Percentiles rank a stretch among this genome's conserved stretches.
These are phyloP conservation scores for Propithecus deckenii DNA, from an alignment of 2,797 vertebrate genomes.

Conservation along the genomic window DNA sequence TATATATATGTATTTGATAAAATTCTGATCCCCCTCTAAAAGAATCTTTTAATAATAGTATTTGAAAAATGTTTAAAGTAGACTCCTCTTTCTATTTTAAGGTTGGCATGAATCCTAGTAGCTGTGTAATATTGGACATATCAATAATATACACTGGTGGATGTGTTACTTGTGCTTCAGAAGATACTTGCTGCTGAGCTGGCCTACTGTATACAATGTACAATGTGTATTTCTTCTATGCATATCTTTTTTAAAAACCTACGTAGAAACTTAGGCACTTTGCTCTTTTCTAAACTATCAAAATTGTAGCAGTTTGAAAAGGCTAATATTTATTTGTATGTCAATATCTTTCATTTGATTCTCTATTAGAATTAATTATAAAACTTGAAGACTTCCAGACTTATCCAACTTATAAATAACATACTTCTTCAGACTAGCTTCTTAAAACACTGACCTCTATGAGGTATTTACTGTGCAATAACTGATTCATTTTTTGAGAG, in stretches of 20 bases:
- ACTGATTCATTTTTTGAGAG: slow-evolving; percentile 88
- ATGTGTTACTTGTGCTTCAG: slow-evolving; percentile 77
- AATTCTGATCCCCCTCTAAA: not conserved
- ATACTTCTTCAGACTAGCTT: slow-evolving; percentile 73
- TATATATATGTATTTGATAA: not conserved
- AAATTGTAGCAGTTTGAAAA: slow-evolving; percentile 77
- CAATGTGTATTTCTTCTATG: slow-evolving; percentile 61
- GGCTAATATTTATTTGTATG: slow-evolving; percentile 88
- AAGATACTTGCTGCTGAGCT: slow-evolving; percentile 84
- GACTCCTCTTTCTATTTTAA: slow-evolving; percentile 59
- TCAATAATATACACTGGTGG: slow-evolving; percentile 71
- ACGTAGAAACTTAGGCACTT: slow-evolving; percentile 80
- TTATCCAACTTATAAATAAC: slow-evolving; percentile 81
- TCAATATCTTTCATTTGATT: slow-evolving; percentile 82
- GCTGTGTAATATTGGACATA: slow-evolving; percentile 73
- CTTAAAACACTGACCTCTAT: slow-evolving; percentile 89
- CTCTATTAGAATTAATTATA: slow-evolving; percentile 81
- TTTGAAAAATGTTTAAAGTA: slow-evolving; percentile 31
- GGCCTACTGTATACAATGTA: slow-evolving; percentile 79
- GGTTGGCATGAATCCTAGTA: slow-evolving; percentile 65
- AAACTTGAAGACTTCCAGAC: slow-evolving; percentile 87
- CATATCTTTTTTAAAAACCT: slow-evolving; percentile 63
- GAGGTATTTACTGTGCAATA: slow-evolving; percentile 94
- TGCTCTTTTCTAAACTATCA: slow-evolving; percentile 80
- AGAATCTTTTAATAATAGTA: not conserved